Evolutionary conservation across 2,888 invertebrate genomes (phyloP).

Genomic region (Andrena marginata): DNA sequence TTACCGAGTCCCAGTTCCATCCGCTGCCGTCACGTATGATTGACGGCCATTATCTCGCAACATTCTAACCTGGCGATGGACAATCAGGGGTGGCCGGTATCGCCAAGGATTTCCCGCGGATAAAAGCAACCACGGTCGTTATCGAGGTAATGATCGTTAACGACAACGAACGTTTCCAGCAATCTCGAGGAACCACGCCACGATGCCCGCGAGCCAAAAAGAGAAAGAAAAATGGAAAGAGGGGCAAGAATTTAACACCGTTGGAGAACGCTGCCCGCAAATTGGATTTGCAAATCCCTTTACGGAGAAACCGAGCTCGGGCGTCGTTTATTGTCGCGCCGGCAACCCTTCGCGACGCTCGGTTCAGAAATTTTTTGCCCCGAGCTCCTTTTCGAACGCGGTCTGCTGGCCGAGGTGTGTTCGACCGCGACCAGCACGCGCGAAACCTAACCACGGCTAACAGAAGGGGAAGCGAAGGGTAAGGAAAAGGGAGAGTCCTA

Average conservation of each 20-base stretch:
- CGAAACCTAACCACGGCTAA: constrained; percentile 36
- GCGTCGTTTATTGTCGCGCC: constrained; percentile 54
- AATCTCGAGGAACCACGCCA: not conserved
- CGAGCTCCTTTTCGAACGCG: constrained; percentile 14
- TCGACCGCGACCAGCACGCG: constrained; percentile 10
- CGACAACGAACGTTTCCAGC: not conserved
- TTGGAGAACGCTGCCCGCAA: constrained; percentile 39
- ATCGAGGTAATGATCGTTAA: constrained; percentile 1
- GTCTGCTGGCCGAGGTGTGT: not conserved
- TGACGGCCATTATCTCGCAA: constrained; percentile 19
- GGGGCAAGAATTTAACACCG: constrained; percentile 49
- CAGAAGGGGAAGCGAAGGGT: not conserved
- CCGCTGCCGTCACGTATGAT: constrained; percentile 17
- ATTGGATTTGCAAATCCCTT: constrained; percentile 64
- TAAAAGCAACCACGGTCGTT: not conserved
- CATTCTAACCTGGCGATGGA: not conserved
- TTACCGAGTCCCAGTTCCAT: constrained; percentile 37
- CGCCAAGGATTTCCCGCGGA: not conserved
- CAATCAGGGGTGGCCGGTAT: too few species aligned
- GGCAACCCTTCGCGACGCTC: constrained; percentile 32
- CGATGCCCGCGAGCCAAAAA: not conserved
- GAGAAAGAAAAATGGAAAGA: not conserved
- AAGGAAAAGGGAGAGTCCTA: not conserved
- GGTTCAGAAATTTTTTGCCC: constrained; percentile 49
- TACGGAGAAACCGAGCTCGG: constrained; percentile 41